These are phyloP conservation scores for Nansenia antarctica DNA, from an alignment of 2,113 vertebrate genomes.

Conservation along the genomic window DNA sequence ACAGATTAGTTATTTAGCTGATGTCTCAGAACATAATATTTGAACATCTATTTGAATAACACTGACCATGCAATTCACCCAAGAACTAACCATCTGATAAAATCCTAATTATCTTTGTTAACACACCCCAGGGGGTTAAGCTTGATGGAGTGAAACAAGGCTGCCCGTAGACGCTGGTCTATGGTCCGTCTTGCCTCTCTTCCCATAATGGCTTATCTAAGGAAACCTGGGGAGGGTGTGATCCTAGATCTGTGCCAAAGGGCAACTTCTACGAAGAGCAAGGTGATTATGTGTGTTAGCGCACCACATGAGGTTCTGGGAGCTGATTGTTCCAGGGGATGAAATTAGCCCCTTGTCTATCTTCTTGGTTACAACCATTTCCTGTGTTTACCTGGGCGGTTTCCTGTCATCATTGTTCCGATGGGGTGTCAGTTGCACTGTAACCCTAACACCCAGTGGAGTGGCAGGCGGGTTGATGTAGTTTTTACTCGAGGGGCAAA, in stretches of 20 bases:
- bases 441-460: conserved; percentile 16
- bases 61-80: not conserved
- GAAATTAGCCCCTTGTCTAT: not conserved
- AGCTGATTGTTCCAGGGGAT: conserved; percentile 7
- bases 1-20: not conserved
- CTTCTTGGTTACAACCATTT: no score
- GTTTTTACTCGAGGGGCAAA: conserved; percentile 26
- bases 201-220: not conserved
- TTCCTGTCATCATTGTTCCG: conserved; percentile 5
- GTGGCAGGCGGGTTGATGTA: conserved; percentile 11
- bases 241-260: not conserved
- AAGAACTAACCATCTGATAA: not conserved
- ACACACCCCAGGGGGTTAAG: not conserved
- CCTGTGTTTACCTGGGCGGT: conserved; percentile 37
- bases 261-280: no score
- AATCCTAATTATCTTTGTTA: not conserved
- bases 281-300: no score
- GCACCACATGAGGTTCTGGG: no score
- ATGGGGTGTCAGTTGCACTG: conserved; percentile 35
- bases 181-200: no score
- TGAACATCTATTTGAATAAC: not conserved
- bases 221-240: not conserved
- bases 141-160: no score
- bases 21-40: not conserved
- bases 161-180: no score